Evolutionary conservation across 2,888 invertebrate species (phyloP), one percentile per base, ranked within the genome.

Genomic region (Lycophotia porphyrea): DNA sequence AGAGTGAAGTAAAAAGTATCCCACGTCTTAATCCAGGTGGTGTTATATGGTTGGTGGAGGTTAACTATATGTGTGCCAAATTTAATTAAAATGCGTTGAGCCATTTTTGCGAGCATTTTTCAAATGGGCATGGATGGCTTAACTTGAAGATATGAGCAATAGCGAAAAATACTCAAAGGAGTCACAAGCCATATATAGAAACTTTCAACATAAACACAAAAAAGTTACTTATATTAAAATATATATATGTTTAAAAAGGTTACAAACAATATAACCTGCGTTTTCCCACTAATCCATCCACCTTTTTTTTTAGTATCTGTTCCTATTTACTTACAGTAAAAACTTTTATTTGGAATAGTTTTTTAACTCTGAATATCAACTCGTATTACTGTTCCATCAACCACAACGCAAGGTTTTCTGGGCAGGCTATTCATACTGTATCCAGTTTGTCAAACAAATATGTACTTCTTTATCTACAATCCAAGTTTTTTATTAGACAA

Each of bases 401-500:
- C n/a, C 8, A 47, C 1, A 47, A 5, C 2, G 21, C 21, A 21
- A 44, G 7, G 7, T 27, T 42, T 61, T 72, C 18, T 34, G 7
- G 42, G 7, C 15, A n/a, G 15, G 21, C 8, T 60, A 27, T 52
- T 27, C 8, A 24, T 8, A 13, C 34, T 13, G 18, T 2, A 68
- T 47, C 18, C 15, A 44, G 39, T 64, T 58, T 49, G 39, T 52
- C 39, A 39, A 27, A 60, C 52, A 80, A 55, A 75, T 55, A n/a
- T n/a, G n/a, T n/a, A 47, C 49, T 39, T 39, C 47, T n/a, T n/a
- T 44, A 68, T 18, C 4, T 63, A 15, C 4, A 63, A 63, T 39
- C 15, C 24, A 66, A 71, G 21, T 27, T 67, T 68, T 76, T 76
- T 71, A 80, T 68, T 71, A 65, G 49, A 64, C 18, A 68, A 68